Conservation (phyloP, 2,113 vertebrate species). For the Tragulus kanchil region DNA sequence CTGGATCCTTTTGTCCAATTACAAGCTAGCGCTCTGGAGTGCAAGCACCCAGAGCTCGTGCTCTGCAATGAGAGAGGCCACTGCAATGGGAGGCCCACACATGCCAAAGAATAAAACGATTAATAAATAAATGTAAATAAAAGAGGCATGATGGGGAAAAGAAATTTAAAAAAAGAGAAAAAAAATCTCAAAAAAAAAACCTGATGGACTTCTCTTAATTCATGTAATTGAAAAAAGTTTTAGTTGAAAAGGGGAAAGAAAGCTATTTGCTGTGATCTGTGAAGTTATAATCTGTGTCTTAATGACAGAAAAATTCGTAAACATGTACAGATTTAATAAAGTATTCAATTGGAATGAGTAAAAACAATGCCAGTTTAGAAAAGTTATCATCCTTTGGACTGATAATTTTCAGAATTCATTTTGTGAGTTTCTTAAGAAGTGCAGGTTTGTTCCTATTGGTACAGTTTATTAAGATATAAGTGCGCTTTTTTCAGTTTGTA, state of each 20-base stretch:
- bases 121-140: too few relatives aligned
- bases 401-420: constrained; percentile 49
- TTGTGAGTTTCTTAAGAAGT: constrained; percentile 52
- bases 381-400: background rate
- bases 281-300: background rate
- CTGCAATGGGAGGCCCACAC: too few relatives aligned
- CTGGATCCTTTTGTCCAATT: too few relatives aligned
- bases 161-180: too few relatives aligned
- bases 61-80: too few relatives aligned
- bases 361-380: constrained; percentile 24
- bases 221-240: background rate
- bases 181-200: background rate
- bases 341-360: constrained; percentile 28
- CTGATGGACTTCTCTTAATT: background rate
- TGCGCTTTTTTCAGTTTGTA: constrained; percentile 1
- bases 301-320: background rate
- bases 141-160: too few relatives aligned
- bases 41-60: too few relatives aligned
- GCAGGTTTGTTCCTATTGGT: constrained; percentile 30
- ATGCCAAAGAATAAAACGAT: too few relatives aligned
- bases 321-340: background rate
- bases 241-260: background rate
- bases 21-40: too few relatives aligned
- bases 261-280: background rate
- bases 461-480: background rate